Percentiles rank a stretch among this genome's conserved stretches.
These are phyloP conservation scores for Hybognathus amarus DNA, from an alignment of 2,797 vertebrate species.

Conservation along the genomic window DNA sequence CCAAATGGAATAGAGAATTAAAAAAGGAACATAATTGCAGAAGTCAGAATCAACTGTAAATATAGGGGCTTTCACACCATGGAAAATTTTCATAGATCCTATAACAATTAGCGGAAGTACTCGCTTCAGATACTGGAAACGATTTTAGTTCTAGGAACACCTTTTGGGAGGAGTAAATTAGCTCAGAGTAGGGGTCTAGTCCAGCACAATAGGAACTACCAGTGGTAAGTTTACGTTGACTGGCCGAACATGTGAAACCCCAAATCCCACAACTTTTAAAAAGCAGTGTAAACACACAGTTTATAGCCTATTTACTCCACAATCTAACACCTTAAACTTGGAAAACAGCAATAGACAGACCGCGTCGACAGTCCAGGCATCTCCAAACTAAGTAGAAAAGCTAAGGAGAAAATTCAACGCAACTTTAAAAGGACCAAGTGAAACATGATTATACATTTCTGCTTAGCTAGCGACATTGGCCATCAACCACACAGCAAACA, in stretches of 20 bases:
- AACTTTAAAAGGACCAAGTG: too few species aligned
- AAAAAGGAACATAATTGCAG: not conserved
- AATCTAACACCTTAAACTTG: not conserved
- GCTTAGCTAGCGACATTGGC: too few species aligned
- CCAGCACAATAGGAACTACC: not conserved
- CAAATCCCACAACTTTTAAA: not conserved
- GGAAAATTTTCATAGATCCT: not conserved
- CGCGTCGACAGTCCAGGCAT: too few species aligned
- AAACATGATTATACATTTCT: too few species aligned
- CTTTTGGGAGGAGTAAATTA: not conserved
- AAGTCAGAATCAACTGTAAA: slow-evolving; percentile 1
- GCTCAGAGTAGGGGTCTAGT: not conserved
- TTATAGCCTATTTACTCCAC: not conserved
- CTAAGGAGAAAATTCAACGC: too few species aligned
- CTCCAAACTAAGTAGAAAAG: too few species aligned
- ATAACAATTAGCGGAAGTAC: not conserved
- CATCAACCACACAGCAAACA: too few species aligned
- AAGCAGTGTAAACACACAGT: not conserved
- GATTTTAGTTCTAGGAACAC: not conserved
- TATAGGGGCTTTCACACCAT: not conserved
- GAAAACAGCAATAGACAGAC: not conserved
- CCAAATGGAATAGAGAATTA: not conserved
- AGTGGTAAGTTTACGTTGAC: not conserved
- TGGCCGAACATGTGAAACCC: not conserved
- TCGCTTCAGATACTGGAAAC: not conserved